Percentiles rank a stretch among this genome's conserved stretches.
Conservation (phyloP, 2,888 invertebrate species). For the Drosophila kuntzei region DNA sequence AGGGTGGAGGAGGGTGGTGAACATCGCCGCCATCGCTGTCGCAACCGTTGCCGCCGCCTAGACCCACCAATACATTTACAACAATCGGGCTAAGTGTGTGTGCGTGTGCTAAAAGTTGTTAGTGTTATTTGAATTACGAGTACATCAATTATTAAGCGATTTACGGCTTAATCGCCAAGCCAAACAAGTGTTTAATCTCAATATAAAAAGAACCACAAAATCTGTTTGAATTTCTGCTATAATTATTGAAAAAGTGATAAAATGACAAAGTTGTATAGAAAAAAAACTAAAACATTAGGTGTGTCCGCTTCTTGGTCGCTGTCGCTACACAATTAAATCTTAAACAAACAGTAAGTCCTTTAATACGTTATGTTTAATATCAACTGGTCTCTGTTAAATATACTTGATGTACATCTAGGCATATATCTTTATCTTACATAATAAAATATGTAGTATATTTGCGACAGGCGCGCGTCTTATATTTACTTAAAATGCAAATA, state of each 20-base stretch:
- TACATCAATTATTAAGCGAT: conserved; percentile 47
- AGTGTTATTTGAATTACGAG: conserved; percentile 45
- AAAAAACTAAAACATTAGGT: conserved; percentile 21
- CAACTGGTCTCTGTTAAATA: neutral
- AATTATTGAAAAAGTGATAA: conserved; percentile 18
- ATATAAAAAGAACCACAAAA: conserved; percentile 13
- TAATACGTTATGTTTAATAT: neutral
- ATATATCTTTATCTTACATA: conserved; percentile 49
- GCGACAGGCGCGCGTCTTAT: conserved; percentile 4
- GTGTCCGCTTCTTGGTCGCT: conserved; percentile 30
- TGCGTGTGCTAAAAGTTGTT: conserved; percentile 52
- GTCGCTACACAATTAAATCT: conserved; percentile 1
- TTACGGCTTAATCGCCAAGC: conserved; percentile 25
- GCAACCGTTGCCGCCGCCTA: conserved; percentile 47
- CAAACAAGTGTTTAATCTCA: conserved; percentile 42
- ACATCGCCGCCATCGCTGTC: conserved; percentile 26
- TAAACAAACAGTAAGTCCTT: conserved; percentile 51
- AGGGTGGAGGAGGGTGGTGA: conserved; percentile 23
- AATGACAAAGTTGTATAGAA: conserved; percentile 20
- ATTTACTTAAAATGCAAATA: conserved; percentile 17
- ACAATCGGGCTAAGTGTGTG: conserved; percentile 40
- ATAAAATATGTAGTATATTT: conserved; percentile 22
- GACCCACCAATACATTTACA: conserved; percentile 44
- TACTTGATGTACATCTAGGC: too few species aligned
- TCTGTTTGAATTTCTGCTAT: neutral